A percentile compares a stretch with the other conserved stretches of the same genome.
Conservation (phyloP, 2,113 vertebrate genomes). For the Lates calcarifer region DNA sequence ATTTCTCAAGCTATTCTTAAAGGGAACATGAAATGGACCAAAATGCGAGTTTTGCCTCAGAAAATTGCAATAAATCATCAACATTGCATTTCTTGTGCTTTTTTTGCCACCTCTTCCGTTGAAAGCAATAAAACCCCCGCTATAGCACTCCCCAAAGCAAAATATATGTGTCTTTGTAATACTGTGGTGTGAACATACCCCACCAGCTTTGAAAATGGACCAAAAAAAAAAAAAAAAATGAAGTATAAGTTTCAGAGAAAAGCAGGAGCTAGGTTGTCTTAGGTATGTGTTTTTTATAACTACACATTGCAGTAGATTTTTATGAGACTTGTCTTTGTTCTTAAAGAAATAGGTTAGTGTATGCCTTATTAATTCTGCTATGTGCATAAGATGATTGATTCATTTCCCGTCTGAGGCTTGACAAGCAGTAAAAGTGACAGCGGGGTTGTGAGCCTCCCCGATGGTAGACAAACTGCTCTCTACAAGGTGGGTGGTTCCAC, state of each 20-base stretch:
- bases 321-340: slow-evolving; percentile 16
- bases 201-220: slow-evolving; percentile 8
- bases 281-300: neutral
- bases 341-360: slow-evolving; percentile 12
- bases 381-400: slow-evolving; percentile 50
- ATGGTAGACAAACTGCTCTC: slow-evolving; percentile 53
- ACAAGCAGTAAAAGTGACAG: slow-evolving; percentile 54
- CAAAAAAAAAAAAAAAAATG: neutral
- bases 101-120: slow-evolving; percentile 8
- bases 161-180: slow-evolving; percentile 23
- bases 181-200: neutral
- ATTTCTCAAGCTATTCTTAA: neutral
- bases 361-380: slow-evolving; percentile 50
- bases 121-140: slow-evolving; percentile 39
- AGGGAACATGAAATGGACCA: slow-evolving; percentile 12
- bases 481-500: slow-evolving; percentile 71
- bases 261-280: neutral
- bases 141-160: slow-evolving; percentile 9
- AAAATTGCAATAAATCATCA: slow-evolving; percentile 36
- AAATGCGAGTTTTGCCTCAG: slow-evolving; percentile 5
- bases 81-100: neutral
- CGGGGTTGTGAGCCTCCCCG: slow-evolving; percentile 36
- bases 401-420: slow-evolving; percentile 31
- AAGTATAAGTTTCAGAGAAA: neutral
- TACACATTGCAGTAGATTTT: neutral